Conservation (phyloP, 2,888 invertebrate genomes). For the Rotaria macrura region DNA sequence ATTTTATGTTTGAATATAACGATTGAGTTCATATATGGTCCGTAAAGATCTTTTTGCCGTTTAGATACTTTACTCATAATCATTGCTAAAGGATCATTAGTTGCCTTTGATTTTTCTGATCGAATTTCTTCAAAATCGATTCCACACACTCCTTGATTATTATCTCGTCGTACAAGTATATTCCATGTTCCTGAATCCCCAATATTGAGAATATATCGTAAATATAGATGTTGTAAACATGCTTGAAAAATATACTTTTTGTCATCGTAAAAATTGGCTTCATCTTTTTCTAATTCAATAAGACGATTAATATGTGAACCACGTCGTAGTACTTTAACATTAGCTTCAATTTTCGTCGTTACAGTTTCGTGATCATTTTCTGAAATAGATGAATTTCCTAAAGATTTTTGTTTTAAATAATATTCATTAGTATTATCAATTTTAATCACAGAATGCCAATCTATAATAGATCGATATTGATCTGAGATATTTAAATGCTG, state of each 20-base stretch:
- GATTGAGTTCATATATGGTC: neutral
- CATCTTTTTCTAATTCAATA: neutral
- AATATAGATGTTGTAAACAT: neutral
- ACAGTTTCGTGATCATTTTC: neutral
- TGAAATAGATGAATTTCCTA: neutral
- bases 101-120: neutral
- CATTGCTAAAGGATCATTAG: neutral
- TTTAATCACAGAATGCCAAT: neutral
- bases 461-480: neutral
- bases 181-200: neutral
- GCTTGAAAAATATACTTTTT: neutral
- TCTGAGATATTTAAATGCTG: neutral
- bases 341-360: neutral
- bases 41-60: neutral
- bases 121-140: slow-evolving; percentile 4
- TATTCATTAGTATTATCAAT: neutral
- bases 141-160: neutral
- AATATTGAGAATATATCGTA: neutral
- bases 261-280: neutral
- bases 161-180: neutral
- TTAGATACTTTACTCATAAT: neutral
- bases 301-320: neutral
- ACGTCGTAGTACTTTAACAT: neutral
- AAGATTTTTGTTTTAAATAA: neutral
- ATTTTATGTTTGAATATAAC: neutral